Evolutionary conservation across 2,888 invertebrate species (phyloP).

Genomic region (Drosophila demipolita): DNA sequence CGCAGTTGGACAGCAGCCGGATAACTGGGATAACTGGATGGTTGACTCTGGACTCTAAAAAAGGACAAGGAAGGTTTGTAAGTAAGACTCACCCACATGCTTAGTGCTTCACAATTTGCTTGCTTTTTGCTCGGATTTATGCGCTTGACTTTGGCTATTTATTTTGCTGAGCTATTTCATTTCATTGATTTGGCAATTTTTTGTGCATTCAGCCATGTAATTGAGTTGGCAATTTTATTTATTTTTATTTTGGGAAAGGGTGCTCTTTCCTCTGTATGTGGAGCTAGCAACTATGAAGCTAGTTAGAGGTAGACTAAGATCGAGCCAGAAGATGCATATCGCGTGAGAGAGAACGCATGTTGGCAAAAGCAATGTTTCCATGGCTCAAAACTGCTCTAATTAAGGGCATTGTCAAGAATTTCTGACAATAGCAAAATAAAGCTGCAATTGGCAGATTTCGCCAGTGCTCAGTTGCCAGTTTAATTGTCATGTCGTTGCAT

Average conservation of each 20-base stretch:
- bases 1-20: slow-evolving; percentile 47
- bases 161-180: slow-evolving; percentile 65
- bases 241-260: not conserved
- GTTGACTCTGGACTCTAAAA: not conserved
- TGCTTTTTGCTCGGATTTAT: slow-evolving; percentile 62
- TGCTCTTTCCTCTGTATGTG: not conserved
- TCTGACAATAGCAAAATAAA: slow-evolving; percentile 2
- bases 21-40: slow-evolving; percentile 18
- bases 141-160: slow-evolving; percentile 60
- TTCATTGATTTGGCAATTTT: slow-evolving; percentile 69
- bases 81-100: slow-evolving; percentile 22
- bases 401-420: slow-evolving; percentile 72
- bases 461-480: slow-evolving; percentile 75
- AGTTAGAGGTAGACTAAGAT: slow-evolving; percentile 40
- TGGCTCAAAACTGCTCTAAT: slow-evolving; percentile 75
- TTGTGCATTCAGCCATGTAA: slow-evolving; percentile 69
- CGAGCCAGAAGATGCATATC: slow-evolving; percentile 52
- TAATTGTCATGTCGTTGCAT: slow-evolving; percentile 72
- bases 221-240: slow-evolving; percentile 66
- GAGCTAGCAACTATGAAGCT: slow-evolving; percentile 14
- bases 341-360: slow-evolving; percentile 57
- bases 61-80: slow-evolving; percentile 6
- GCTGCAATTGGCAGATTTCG: slow-evolving; percentile 61
- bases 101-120: slow-evolving; percentile 36
- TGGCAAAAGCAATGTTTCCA: slow-evolving; percentile 52